Base-by-base conservation (phyloP, 2,797 vertebrate genomes). In the Philypnodon macrostomus region DNA sequence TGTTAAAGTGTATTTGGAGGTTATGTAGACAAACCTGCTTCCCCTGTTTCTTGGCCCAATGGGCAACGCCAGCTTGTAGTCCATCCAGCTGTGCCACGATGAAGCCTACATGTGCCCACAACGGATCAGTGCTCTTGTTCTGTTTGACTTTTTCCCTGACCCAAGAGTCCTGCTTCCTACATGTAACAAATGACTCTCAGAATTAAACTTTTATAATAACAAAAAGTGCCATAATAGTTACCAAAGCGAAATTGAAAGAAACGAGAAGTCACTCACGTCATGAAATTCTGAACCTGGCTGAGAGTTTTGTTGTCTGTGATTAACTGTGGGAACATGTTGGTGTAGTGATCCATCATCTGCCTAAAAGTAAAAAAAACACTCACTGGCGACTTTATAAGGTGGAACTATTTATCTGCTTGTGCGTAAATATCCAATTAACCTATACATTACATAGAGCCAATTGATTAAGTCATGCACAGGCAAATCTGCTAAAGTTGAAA, bases 261-360 rank as follows among this genome's bases (percentile, higher is more conserved):
- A 30, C 48, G 26, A n/a, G 35, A 63, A 37, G 70, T 13, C 51
- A 92, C 94, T 71, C 84, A 97, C 93, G 4, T 31, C 77, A 96
- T 88, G 74, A 95, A 97, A 54, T 59, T 60, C 73, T 91, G 75
- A 47, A 97, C 88, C 12, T 72, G 81, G 2, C 34, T 52, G 19
- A 91, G 50, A 24, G 89, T 9, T 17, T 66, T 12, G 0, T 78
- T 74, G 12, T 84, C 59, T 5, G 67, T 69, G 78, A 96, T 94
- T 59, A 96, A 68, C 81, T 94, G 91, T 0, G 93, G 93, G 62
- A 92, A 93, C 87, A 97, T 89, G 82, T 96, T 97, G 75, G 70
- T 65, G 81, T 91, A 90, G 83, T 97, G 92, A 73, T 94, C 88
- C 63, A 83, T 81, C 85, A 95, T 96, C 53, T 91, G 92, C 77